Base-by-base conservation (phyloP, 2,888 invertebrate species). In the Rapana venosa region DNA sequence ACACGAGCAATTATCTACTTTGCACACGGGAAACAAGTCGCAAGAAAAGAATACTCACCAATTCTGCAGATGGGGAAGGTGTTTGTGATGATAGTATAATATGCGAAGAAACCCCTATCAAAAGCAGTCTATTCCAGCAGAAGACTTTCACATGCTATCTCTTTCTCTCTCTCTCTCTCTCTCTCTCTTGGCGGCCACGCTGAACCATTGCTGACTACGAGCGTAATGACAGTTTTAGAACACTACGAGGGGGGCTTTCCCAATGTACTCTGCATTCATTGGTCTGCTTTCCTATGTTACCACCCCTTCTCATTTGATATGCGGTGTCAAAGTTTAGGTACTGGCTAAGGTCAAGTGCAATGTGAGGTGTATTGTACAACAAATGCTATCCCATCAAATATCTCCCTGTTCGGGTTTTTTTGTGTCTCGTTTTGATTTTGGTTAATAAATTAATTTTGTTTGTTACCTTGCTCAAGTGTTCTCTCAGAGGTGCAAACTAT, bases 161-260 rank as follows among this genome's bases (percentile, higher is more conserved):
- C n/a, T n/a, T n/a, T n/a, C n/a, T n/a, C n/a, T n/a, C n/a, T n/a
- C n/a, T n/a, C n/a, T 47, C 47, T 47, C 47, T 47, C 4, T 47
- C 47, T 47, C 47, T 47, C 47, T 47, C 47, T 47, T 8, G 47
- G 15, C 61, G 6, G 15, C 22, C 6, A 1, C 5, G 5, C n/a
- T 74, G 74, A 74, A 74, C 74, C 74, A 74, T 13, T n/a, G 74
- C 13, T 74, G 74, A n/a, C 74, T 26, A 13, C n/a, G 13, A 47
- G 47, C 77, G 32, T 36, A 26, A 83, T 36, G 36, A 22, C 36
- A 47, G 81, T 47, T 47, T n/a, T 47, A 36, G 81, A 83, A 26
- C 30, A 30, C 47, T 36, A 47, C 36, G 26, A 47, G 81, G 81
- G 74, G 81, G 81, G 47, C 81, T 83, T 83, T 83, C 81, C 81